Percentiles rank a stretch among this genome's conserved stretches.
Evolutionary conservation across 2,888 invertebrate species (phyloP).

Genomic region (Coecobrya sp.): DNA sequence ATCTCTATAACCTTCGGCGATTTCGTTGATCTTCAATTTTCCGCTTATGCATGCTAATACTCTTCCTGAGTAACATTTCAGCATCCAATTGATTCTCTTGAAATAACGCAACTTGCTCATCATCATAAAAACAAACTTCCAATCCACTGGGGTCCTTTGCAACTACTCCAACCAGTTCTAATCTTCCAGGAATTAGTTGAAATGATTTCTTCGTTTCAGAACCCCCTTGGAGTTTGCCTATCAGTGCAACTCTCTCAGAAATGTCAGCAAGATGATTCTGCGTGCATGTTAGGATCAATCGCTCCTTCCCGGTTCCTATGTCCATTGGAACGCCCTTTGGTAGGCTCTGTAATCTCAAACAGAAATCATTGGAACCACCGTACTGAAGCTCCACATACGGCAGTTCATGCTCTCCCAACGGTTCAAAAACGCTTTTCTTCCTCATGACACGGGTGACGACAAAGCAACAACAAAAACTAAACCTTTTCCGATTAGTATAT

Average conservation of each 20-base stretch:
- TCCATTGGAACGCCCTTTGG: slow-evolving; percentile 7
- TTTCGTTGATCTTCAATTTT: not conserved
- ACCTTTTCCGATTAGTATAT: not conserved
- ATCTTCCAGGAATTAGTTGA: slow-evolving; percentile 35
- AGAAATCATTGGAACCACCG: slow-evolving; percentile 12
- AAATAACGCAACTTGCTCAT: not conserved
- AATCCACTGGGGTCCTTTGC: slow-evolving; percentile 53
- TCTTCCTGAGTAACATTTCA: not conserved
- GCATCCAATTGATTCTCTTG: slow-evolving; percentile 19
- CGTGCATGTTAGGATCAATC: not conserved
- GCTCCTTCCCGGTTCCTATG: slow-evolving; percentile 32
- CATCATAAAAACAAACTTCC: slow-evolving; percentile 50
- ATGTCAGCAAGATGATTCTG: not conserved
- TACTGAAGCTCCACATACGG: slow-evolving; percentile 49
- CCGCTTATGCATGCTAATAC: not conserved
- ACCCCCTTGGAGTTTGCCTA: not conserved
- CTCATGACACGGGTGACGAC: not conserved
- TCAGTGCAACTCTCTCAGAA: not conserved
- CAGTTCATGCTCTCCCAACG: slow-evolving; percentile 4
- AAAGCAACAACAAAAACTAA: not conserved
- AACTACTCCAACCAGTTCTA: slow-evolving; percentile 28
- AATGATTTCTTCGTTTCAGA: slow-evolving; percentile 9
- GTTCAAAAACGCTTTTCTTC: slow-evolving; percentile 3
- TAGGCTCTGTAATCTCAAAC: slow-evolving; percentile 33
- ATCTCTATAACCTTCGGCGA: not conserved